phyloP scores from a whole-genome alignment of 2,888 invertebrate genomes.

The Slavum lentiscoides region DNA sequence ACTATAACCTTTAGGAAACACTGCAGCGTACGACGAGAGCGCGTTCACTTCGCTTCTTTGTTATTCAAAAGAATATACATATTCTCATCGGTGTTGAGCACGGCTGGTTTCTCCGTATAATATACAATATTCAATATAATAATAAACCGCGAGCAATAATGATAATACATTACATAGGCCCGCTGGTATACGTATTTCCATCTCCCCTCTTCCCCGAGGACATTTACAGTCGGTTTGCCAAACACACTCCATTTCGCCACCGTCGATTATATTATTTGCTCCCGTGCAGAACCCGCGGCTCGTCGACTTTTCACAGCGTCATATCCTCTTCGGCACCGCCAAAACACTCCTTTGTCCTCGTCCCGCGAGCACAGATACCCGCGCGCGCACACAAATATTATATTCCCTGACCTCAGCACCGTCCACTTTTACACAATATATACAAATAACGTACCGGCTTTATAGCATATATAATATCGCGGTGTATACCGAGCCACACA shows the following conservation, averaged over 20 bases:
- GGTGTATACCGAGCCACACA: not conserved
- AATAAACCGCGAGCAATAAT: no score
- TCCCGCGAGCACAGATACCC: not conserved
- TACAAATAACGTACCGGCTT: not conserved
- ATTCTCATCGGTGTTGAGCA: no score
- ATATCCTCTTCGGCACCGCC: not conserved
- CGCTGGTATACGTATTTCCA: not conserved
- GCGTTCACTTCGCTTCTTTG: no score
- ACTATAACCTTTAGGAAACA: no score
- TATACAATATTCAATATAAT: no score
- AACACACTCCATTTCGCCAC: not conserved
- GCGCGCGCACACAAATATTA: not conserved
- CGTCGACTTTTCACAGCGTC: not conserved
- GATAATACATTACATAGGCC: not conserved
- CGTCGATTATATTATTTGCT: not conserved
- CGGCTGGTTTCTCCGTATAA: no score
- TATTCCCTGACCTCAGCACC: constrained; percentile 26
- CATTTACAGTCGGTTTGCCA: constrained; percentile 37
- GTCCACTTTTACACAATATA: constrained; percentile 20
- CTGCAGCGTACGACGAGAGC: no score
- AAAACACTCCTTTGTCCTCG: constrained; percentile 36
- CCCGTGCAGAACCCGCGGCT: not conserved
- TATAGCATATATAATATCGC: not conserved
- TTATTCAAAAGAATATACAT: no score
- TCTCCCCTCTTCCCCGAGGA: not conserved